Conservation (phyloP, 2,888 invertebrate genomes). For the Melipona bicolor region DNA sequence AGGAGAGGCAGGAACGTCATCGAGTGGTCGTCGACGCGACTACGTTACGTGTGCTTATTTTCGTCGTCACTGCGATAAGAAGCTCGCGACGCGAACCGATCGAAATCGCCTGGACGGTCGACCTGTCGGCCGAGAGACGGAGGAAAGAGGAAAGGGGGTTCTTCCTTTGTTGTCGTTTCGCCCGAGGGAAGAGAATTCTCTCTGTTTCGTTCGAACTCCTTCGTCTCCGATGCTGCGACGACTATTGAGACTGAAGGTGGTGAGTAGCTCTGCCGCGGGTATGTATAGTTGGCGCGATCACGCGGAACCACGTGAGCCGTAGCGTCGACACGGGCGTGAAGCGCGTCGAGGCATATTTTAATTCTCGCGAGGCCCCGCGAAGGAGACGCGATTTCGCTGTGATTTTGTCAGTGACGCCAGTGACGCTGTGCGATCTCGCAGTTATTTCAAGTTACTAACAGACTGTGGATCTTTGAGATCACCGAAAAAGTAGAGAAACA, state of each 20-base stretch:
- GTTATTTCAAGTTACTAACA: neutral
- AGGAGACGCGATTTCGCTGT: neutral
- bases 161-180: neutral
- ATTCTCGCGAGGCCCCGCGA: neutral
- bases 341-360: conserved; percentile 32
- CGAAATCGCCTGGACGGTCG: conserved; percentile 52
- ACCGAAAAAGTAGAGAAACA: too few relatives aligned
- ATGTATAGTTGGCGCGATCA: conserved; percentile 19
- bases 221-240: conserved; percentile 72
- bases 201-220: neutral
- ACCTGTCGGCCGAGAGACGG: neutral
- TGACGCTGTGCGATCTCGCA: neutral
- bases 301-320: conserved; percentile 21
- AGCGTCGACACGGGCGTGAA: neutral
- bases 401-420: neutral
- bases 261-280: conserved; percentile 67
- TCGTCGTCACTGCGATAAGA: conserved; percentile 70
- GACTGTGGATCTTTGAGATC: too few relatives aligned
- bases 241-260: conserved; percentile 71
- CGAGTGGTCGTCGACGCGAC: conserved; percentile 15
- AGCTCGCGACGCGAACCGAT: conserved; percentile 56
- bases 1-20: neutral
- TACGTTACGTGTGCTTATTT: conserved; percentile 33
- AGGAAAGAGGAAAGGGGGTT: neutral
- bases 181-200: neutral